Conservation (phyloP, 1,140 invertebrate species). For the Drosophila lowei region DNA sequence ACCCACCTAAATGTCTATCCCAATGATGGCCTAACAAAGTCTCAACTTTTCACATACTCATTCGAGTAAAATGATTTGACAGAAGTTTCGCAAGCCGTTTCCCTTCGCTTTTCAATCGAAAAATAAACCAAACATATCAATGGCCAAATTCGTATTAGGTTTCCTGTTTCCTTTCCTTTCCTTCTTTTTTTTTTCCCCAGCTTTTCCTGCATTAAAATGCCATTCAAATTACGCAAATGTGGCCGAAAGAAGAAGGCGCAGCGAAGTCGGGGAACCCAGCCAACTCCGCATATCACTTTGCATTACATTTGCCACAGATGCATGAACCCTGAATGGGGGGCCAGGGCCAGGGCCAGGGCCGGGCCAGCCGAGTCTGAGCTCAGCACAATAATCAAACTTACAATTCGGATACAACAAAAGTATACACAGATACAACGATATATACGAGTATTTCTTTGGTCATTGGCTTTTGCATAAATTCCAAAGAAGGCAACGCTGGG, state of each 20-base stretch:
- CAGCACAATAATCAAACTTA: slow-evolving; percentile 59
- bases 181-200: not conserved
- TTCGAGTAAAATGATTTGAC: no score
- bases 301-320: slow-evolving; percentile 50
- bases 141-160: slow-evolving; percentile 1
- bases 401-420: slow-evolving; percentile 25
- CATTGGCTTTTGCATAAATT: slow-evolving; percentile 68
- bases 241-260: slow-evolving; percentile 4
- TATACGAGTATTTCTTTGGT: slow-evolving; percentile 23
- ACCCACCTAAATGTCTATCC: no score
- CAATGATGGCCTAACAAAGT: no score
- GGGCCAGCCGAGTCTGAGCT: slow-evolving; percentile 31
- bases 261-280: not conserved
- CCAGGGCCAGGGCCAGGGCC: slow-evolving; percentile 25
- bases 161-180: slow-evolving; percentile 17
- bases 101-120: no score
- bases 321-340: slow-evolving; percentile 42
- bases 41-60: no score
- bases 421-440: slow-evolving; percentile 4
- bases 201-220: slow-evolving; percentile 45
- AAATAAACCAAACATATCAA: slow-evolving; percentile 1
- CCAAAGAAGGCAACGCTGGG: slow-evolving; percentile 1
- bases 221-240: slow-evolving; percentile 48
- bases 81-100: no score
- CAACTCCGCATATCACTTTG: slow-evolving; percentile 46